Evolutionary conservation across 37 sponge, comb jelly and placozoan genomes (phyloP), one percentile per base, ranked within the genome.

Genomic region (Cladorhizidae sp.): DNA sequence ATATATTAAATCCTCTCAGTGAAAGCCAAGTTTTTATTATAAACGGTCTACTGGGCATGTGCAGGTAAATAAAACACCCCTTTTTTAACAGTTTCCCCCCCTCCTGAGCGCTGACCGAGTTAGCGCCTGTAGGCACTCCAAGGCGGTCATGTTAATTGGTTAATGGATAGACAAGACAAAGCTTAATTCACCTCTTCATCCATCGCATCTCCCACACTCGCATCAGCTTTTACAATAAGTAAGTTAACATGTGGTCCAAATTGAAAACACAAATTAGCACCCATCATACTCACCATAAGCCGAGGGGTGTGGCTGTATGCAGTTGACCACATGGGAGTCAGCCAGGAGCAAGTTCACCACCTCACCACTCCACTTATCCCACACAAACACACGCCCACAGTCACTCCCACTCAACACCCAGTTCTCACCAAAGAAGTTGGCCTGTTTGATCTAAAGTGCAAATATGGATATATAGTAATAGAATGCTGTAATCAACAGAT

Each of bases 261-360:
- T n/a, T 73, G 26, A 26, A 62, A 15, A 32, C 55, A 43, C 23
- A 25, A 63, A 9, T 63, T 63, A 26, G n/a, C 11, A 9, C 22
- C n/a, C n/a, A n/a, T 14, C 39, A 36, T 7, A 40, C 87, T 83
- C 70, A 89, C 94, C 2, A 39, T 77, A 84, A 0, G 87, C 81
- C 7, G 77, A 0, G n/a, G 98, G 98, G 61, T 97, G 95, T 20
- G 98, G 98, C 65, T 97, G 98, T 26, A 97, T 72, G 50, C 98
- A 97, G 88, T 97, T 97, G 32, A 97, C 98, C 20, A 97, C 93
- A 42, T 87, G 87, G 36, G 85, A 70, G 72, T 97, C 98, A 18
- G 84, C 98, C 0, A 70, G 64, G 26, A 94, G 80, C 49, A 89
- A 54, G 57, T 83, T 89, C 69, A 92, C 88, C 17, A 97, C 70